These are phyloP conservation scores for Drosophila pseudoananassae DNA, from an alignment of 1,140 invertebrate genomes.

Conservation along the genomic window DNA sequence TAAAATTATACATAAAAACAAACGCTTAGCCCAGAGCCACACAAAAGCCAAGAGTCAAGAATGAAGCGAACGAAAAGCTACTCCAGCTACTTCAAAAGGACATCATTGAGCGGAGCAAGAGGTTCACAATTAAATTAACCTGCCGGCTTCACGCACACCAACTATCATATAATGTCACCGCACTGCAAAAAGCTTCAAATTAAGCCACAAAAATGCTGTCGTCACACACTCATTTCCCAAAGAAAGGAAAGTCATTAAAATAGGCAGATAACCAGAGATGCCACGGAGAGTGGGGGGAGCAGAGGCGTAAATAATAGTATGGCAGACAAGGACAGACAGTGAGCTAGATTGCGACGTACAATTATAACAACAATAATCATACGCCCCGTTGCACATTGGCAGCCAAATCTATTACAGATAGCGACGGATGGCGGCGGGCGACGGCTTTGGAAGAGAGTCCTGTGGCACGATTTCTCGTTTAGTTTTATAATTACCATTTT, in stretches of 20 bases:
- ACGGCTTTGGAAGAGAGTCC: background rate
- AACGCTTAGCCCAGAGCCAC: conserved; percentile 37
- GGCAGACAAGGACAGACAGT: conserved; percentile 15
- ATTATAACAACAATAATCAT: conserved; percentile 80
- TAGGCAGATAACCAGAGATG: conserved; percentile 26
- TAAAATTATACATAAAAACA: conserved; percentile 67
- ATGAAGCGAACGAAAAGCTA: background rate
- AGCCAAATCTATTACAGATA: conserved; percentile 74
- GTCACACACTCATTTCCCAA: conserved; percentile 4
- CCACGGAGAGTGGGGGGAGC: background rate
- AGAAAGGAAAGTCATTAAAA: conserved; percentile 70
- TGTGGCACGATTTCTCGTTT: conserved; percentile 55
- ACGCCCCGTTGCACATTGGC: conserved; percentile 69
- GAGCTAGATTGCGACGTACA: conserved; percentile 33
- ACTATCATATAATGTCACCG: conserved; percentile 42
- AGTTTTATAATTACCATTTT: conserved; percentile 81
- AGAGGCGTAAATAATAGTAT: no score
- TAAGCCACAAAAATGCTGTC: conserved; percentile 55
- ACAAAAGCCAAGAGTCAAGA: conserved; percentile 7
- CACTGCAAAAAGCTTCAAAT: conserved; percentile 24
- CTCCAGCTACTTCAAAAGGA: conserved; percentile 5
- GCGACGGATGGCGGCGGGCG: background rate
- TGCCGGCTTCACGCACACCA: conserved; percentile 30
- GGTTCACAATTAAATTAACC: conserved; percentile 36
- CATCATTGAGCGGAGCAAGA: conserved; percentile 1